A percentile compares a stretch with the other conserved stretches of the same genome.
These are phyloP conservation scores for Ariolimax columbianus DNA, from an alignment of 2,888 invertebrate genomes.

Conservation along the genomic window DNA sequence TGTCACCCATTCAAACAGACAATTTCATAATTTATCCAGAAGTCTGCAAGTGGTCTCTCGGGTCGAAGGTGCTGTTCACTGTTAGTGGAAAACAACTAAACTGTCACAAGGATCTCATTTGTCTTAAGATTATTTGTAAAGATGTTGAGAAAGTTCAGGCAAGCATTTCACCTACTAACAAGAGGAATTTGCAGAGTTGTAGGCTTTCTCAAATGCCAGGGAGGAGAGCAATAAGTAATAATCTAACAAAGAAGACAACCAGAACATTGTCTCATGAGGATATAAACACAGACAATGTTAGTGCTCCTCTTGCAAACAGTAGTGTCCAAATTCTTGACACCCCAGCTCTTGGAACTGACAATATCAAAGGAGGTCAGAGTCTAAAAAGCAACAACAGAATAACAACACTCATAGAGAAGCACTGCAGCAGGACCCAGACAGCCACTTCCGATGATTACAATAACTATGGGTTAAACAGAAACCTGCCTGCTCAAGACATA, in stretches of 20 bases:
- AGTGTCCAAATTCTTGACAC: not conserved
- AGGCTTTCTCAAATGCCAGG: not conserved
- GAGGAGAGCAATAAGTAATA: not conserved
- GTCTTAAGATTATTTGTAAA: constrained; percentile 13
- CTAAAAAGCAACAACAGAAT: not conserved
- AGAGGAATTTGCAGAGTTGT: not conserved
- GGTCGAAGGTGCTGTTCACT: not conserved
- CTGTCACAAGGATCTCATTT: constrained; percentile 10
- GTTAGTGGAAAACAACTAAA: constrained; percentile 2
- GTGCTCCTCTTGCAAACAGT: not conserved
- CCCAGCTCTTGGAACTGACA: not conserved
- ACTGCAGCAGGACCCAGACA: not conserved
- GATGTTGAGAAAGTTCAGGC: not conserved
- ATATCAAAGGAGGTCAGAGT: not conserved
- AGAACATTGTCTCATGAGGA: no score
- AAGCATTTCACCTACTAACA: not conserved
- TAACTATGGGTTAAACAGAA: not conserved
- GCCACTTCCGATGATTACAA: not conserved
- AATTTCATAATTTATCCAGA: constrained; percentile 33
- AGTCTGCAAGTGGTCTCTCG: constrained; percentile 13
- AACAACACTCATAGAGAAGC: constrained; percentile 2
- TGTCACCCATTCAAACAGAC: constrained; percentile 17
- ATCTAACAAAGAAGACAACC: not conserved
- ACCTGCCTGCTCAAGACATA: not conserved
- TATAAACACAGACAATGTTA: not conserved